A percentile compares a stretch with the other conserved stretches of the same genome.
Conservation (phyloP, 2,888 invertebrate genomes). For the Colletes collaris region DNA sequence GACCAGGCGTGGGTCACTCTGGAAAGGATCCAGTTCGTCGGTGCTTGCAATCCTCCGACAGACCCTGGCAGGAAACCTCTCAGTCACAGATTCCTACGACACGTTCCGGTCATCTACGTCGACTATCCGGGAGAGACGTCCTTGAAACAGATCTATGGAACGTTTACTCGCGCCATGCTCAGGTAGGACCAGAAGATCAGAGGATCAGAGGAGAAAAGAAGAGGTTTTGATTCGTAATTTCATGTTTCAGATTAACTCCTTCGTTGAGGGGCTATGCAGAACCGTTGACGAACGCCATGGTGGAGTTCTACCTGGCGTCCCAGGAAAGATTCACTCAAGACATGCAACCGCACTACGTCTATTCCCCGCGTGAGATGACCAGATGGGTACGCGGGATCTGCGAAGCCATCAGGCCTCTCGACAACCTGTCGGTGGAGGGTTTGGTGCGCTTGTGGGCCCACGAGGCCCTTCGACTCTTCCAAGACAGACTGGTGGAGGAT, state of each 20-base stretch:
- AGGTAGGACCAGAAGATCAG: conserved; percentile 75
- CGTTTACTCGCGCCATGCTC: conserved; percentile 99
- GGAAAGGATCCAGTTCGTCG: conserved; percentile 99
- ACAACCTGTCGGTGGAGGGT: conserved; percentile 95
- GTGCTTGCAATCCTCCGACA: conserved; percentile 99
- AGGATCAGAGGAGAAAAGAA: conserved; percentile 14
- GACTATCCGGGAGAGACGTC: conserved; percentile 99
- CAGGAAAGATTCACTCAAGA: conserved; percentile 99
- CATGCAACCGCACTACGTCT: conserved; percentile 99
- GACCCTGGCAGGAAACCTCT: conserved; percentile 99
- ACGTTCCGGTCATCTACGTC: conserved; percentile 99
- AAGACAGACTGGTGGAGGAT: conserved; percentile 97
- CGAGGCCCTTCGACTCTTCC: conserved; percentile 98
- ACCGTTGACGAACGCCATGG: conserved; percentile 99
- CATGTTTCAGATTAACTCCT: conserved; percentile 89
- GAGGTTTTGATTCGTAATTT: neutral
- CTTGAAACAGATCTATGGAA: conserved; percentile 98
- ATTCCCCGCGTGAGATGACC: conserved; percentile 99
- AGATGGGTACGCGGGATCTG: conserved; percentile 99
- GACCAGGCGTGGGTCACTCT: conserved; percentile 99
- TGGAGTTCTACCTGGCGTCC: conserved; percentile 97
- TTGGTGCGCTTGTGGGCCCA: conserved; percentile 99
- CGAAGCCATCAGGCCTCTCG: conserved; percentile 98
- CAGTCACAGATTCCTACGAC: conserved; percentile 94
- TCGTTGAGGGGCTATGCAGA: conserved; percentile 96